Base-by-base conservation (phyloP, 2,888 invertebrate species). In the Thymelicus sylvestris region DNA sequence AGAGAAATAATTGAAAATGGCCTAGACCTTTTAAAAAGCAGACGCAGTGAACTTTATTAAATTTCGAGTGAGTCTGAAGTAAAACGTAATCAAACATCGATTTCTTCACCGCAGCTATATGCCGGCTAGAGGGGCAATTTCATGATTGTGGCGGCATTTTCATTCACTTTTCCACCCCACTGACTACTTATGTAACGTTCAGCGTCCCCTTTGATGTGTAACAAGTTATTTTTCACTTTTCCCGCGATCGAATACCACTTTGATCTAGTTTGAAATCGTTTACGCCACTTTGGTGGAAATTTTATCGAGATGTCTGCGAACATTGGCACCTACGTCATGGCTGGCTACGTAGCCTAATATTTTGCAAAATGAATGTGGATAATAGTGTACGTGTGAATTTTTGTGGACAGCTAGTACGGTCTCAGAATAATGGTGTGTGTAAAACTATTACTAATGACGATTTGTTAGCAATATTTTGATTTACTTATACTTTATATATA, bases 101-200 rank as follows among this genome's bases (percentile, higher is more conserved):
- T 68, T 60, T 38, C 41, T 24, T 8, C 24, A 24, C 24, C 19
- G 24, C 44, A 44, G 44, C 47, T 24, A 68, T 55, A 47, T 50
- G 15, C 39, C 67, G 52, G 24, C 67, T 8, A 44, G 47, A 8
- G 50, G n/a, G 55, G 31, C 63, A 55, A 57, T 63, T 57, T 57
- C 41, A 19, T 47, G 63, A 63, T 55, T 44, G 44, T 57, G 38
- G 39, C 44, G 52, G 52, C 52, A 52, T 67, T 67, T 67, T 61
- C 50, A 67, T 61, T 67, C 60, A 67, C 38, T 48, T 66, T 67
- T 61, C 67, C 67, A 52, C 67, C 67, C 67, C 60, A 61, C n/a
- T 60, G 47, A 39, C 19, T 50, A 24, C 67, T 61, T 61, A 67
- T 48, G 61, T 50, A 61, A 67, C 66, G 48, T 19, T 67, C 48